Percentiles rank a stretch among this genome's conserved stretches.
phyloP scores from a whole-genome alignment of 2,113 vertebrate species.

The Neoarius graeffei region DNA sequence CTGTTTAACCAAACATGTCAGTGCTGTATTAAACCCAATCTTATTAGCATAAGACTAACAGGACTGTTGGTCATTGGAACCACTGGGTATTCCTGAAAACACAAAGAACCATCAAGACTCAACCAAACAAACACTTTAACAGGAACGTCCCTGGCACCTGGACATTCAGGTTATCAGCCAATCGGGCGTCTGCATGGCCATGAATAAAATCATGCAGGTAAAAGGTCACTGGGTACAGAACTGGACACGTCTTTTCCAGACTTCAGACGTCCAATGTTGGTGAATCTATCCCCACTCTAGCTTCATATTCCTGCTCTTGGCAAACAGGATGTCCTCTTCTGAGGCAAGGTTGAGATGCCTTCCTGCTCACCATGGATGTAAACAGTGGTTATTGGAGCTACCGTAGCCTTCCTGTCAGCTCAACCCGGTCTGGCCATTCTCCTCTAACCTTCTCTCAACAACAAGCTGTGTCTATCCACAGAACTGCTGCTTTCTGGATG shows the following conservation, averaged over 20 bases:
- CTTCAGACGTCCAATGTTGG: not conserved
- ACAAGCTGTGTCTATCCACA: not conserved
- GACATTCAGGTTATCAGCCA: not conserved
- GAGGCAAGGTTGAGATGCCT: not conserved
- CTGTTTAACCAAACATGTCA: not conserved
- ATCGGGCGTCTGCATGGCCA: not conserved
- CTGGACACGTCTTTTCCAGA: not conserved
- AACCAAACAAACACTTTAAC: not conserved
- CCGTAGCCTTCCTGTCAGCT: not conserved
- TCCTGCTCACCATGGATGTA: not conserved
- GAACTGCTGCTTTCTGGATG: not conserved
- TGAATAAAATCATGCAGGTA: not conserved
- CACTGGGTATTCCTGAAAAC: not conserved
- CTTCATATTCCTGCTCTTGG: not conserved
- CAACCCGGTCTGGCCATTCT: not conserved
- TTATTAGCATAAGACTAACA: not conserved
- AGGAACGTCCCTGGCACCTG: not conserved
- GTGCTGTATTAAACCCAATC: not conserved
- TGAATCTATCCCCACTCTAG: not conserved
- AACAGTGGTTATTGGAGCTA: not conserved
- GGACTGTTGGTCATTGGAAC: not conserved
- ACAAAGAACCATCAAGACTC: not conserved
- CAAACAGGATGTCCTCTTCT: not conserved
- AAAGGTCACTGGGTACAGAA: too few relatives aligned
- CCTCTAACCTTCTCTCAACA: not conserved